Evolutionary conservation across 2,113 vertebrate species (phyloP).

Genomic region (Panthera tigris): DNA sequence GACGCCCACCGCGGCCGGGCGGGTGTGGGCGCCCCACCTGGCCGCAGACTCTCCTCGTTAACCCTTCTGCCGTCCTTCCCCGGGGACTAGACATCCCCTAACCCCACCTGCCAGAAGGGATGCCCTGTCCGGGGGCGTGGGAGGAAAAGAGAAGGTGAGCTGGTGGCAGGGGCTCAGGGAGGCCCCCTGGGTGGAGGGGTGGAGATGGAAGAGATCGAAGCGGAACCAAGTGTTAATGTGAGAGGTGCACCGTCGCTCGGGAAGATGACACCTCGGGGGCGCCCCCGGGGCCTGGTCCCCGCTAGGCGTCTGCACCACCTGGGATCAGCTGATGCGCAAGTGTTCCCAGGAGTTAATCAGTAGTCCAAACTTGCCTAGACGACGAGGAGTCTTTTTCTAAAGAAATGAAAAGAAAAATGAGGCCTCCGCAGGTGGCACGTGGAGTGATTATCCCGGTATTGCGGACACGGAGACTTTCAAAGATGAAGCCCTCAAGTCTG

Average conservation of each 20-base stretch:
- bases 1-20: constrained; percentile 24
- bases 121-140: not conserved
- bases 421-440: not conserved
- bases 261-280: not conserved
- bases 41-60: not conserved
- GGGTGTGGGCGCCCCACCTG: constrained; percentile 46
- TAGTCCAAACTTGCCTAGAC: not conserved
- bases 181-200: not conserved
- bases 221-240: not conserved
- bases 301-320: not conserved
- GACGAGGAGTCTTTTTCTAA: not conserved
- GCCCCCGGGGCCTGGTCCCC: not conserved
- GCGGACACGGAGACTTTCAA: not conserved
- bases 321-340: not conserved
- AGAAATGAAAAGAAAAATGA: not conserved
- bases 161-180: not conserved
- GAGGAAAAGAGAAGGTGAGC: not conserved
- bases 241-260: not conserved
- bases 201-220: not conserved
- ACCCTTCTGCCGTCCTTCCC: constrained; percentile 16
- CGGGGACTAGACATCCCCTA: not conserved
- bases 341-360: not conserved
- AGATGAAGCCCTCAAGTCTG: not conserved
- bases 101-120: not conserved
- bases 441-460: not conserved